Conservation (phyloP, 2,113 vertebrate species). For the Callospermophilus lateralis region DNA sequence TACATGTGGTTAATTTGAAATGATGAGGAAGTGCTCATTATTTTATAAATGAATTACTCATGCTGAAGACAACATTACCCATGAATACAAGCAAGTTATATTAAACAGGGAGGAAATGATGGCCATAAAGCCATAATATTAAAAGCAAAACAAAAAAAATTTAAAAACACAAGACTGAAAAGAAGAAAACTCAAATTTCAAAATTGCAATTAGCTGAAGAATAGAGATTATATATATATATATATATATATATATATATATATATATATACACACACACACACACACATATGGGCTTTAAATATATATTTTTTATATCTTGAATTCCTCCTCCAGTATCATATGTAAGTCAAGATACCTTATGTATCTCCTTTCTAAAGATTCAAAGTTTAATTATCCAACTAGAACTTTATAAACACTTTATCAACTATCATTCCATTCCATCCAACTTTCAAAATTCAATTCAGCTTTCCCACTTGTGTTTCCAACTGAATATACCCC, state of each 20-base stretch:
- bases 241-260: no score
- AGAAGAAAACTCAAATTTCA: neutral
- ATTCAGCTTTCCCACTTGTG: neutral
- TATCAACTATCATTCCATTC: neutral
- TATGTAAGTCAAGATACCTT: neutral
- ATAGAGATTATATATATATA: neutral
- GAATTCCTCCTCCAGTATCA: neutral
- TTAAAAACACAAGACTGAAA: neutral
- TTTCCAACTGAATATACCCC: neutral
- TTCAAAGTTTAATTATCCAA: neutral
- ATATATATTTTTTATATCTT: neutral
- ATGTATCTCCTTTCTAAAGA: neutral
- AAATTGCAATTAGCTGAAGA: conserved; percentile 48
- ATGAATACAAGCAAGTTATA: neutral
- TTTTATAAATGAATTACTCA: conserved; percentile 77
- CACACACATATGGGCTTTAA: no score
- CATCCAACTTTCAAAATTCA: neutral
- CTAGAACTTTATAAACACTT: neutral
- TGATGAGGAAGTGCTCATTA: conserved; percentile 49
- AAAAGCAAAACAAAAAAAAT: neutral
- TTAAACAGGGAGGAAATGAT: conserved; percentile 16
- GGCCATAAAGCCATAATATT: neutral
- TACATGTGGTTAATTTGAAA: conserved; percentile 62
- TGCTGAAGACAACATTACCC: conserved; percentile 25
- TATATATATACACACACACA: no score